phyloP scores from a whole-genome alignment of 2,113 vertebrate genomes.

The Salvelinus alpinus region DNA sequence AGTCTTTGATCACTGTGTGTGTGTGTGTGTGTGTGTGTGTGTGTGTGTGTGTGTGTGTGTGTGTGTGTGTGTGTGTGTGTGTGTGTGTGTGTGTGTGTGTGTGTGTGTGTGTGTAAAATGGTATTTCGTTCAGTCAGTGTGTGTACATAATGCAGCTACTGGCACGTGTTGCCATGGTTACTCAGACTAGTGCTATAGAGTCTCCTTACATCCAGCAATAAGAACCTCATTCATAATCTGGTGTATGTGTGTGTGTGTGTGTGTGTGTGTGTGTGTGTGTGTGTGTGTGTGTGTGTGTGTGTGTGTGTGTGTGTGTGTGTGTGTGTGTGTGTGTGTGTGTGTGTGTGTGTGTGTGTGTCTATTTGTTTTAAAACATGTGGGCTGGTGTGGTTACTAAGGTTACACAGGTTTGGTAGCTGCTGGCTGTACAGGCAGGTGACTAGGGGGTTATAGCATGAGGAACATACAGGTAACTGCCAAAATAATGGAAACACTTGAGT shows the following conservation, averaged over 20 bases:
- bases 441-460: too few relatives aligned
- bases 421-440: too few relatives aligned
- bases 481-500: too few relatives aligned
- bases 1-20: too few relatives aligned
- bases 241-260: too few relatives aligned
- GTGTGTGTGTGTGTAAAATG: neutral
- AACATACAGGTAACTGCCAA: too few relatives aligned
- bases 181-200: neutral
- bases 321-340: too few relatives aligned
- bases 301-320: neutral
- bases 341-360: neutral
- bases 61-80: neutral
- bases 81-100: too few relatives aligned
- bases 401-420: too few relatives aligned
- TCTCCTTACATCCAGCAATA: neutral
- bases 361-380: neutral
- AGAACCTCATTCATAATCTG: too few relatives aligned
- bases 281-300: neutral
- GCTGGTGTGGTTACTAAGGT: neutral
- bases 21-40: neutral
- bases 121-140: neutral
- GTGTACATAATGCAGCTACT: too few relatives aligned
- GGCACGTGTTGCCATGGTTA: slow-evolving; percentile 6
- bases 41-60: neutral
- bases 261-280: neutral